Percentiles rank a stretch among this genome's conserved stretches.
Evolutionary conservation across 2,113 vertebrate species (phyloP).

Genomic region (Gambusia holbrooki): DNA sequence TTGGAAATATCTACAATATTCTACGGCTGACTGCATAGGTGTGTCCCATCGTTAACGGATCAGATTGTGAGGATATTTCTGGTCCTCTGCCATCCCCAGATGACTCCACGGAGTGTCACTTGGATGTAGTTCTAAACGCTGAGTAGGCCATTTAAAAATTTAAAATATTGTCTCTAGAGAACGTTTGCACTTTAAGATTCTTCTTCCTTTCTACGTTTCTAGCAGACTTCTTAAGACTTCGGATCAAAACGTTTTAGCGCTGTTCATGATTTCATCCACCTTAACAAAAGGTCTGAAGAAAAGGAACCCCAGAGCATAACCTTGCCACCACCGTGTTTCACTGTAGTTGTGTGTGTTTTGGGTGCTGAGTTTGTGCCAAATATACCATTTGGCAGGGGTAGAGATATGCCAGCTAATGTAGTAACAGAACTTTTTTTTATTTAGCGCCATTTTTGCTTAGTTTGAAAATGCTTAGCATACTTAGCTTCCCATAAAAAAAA

Average conservation of each 20-base stretch:
- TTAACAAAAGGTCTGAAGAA: neutral
- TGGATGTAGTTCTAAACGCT: neutral
- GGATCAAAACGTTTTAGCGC: neutral
- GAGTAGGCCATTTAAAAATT: neutral
- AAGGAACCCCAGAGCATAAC: neutral
- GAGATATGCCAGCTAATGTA: too few species aligned
- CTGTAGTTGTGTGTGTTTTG: neutral
- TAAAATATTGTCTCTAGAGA: neutral
- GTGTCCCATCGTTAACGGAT: neutral
- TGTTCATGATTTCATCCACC: too few species aligned
- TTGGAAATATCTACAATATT: neutral
- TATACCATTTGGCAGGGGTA: neutral
- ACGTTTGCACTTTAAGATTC: too few species aligned
- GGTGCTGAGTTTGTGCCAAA: neutral
- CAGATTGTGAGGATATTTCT: too few species aligned
- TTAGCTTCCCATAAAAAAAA: too few species aligned
- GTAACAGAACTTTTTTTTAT: too few species aligned
- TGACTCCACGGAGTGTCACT: too few species aligned
- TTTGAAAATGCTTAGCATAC: too few species aligned
- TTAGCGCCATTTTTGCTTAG: too few species aligned
- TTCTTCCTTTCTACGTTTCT: neutral
- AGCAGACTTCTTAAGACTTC: neutral
- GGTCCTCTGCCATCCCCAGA: neutral
- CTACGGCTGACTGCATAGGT: neutral
- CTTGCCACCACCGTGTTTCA: neutral